Base-by-base conservation (phyloP, 2,888 invertebrate genomes). In the Philopedon plagiatum region DNA sequence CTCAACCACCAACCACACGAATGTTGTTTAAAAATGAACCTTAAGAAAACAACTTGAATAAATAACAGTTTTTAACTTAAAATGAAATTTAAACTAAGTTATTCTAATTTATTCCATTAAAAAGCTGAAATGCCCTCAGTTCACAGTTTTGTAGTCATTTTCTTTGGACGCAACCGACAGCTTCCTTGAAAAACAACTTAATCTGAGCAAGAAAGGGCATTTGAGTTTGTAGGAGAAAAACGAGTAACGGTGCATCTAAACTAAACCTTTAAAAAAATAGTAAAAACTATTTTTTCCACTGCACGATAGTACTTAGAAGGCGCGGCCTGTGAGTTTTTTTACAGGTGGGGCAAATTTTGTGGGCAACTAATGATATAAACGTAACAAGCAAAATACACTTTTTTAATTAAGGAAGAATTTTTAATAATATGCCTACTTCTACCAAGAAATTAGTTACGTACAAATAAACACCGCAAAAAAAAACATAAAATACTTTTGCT, bases 61-160 rank as follows among this genome's bases (percentile, higher is more conserved):
- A 44, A 11, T 44, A 44, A 44, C 39, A 44, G 8, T 46, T 46
- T 46, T 46, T 5, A 21, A 46, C 21, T 19, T 15, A 21, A 23
- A 46, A 46, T 46, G 21, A 23, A 21, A 23, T 21, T 46, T 46
- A 46, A 46, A n/a, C 13, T 39, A 39, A 39, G n/a, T 21, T 46
- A 46, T 46, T 46, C 46, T 46, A 46, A 46, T 46, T 46, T 46
- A 46, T 46, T 46, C 46, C 46, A 46, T 46, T 46, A 46, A 46
- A 46, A 46, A 46, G 21, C 11, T 23, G 46, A 46, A 46, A 46
- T 46, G 21, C 23, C 21, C 46, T 19, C n/a, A 21, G 46, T 46
- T 46, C 46, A 23, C 46, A 46, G 46, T 46, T 46, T 46, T 46
- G 23, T 46, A 46, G 46, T 46, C 46, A 23, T 46, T 46, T 44